Conservation (phyloP, 1,140 invertebrate species). For the Drosophila trapezifrons region DNA sequence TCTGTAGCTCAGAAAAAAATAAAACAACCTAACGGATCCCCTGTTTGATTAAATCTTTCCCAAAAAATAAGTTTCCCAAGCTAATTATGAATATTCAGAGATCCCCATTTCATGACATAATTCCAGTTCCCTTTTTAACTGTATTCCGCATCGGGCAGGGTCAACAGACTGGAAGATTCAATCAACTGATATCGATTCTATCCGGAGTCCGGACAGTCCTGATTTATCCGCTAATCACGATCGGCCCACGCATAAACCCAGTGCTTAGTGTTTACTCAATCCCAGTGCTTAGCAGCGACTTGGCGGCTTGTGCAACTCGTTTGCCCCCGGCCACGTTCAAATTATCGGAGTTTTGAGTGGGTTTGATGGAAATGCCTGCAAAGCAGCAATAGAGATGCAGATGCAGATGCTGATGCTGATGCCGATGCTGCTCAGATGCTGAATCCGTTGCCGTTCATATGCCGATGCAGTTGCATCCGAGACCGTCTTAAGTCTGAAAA, state of each 20-base stretch:
- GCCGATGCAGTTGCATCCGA: constrained; percentile 22
- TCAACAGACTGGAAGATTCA: constrained; percentile 40
- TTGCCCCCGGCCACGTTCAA: constrained; percentile 60
- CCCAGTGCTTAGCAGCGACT: constrained; percentile 38
- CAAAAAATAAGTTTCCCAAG: not conserved
- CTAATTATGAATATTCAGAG: constrained; percentile 13
- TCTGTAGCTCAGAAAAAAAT: not conserved
- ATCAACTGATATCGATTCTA: constrained; percentile 38
- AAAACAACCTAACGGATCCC: not conserved
- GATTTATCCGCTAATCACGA: constrained; percentile 61
- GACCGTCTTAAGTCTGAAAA: constrained; percentile 36
- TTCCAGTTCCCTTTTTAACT: constrained; percentile 5
- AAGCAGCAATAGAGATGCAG: constrained; percentile 55
- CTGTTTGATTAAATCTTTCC: not conserved
- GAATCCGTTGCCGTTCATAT: constrained; percentile 10
- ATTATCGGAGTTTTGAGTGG: constrained; percentile 74
- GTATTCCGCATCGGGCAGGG: constrained; percentile 11
- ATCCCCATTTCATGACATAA: not conserved
- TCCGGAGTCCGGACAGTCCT: constrained; percentile 14
- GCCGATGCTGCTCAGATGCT: constrained; percentile 13
- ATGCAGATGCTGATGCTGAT: constrained; percentile 31
- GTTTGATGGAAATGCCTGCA: constrained; percentile 61
- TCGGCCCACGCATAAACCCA: constrained; percentile 49
- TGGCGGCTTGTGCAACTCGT: constrained; percentile 63
- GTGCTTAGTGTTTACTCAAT: constrained; percentile 54